A percentile compares a stretch with the other conserved stretches of the same genome.
Conservation (phyloP, 2,797 vertebrate species). For the Macroramphosus scolopax region DNA sequence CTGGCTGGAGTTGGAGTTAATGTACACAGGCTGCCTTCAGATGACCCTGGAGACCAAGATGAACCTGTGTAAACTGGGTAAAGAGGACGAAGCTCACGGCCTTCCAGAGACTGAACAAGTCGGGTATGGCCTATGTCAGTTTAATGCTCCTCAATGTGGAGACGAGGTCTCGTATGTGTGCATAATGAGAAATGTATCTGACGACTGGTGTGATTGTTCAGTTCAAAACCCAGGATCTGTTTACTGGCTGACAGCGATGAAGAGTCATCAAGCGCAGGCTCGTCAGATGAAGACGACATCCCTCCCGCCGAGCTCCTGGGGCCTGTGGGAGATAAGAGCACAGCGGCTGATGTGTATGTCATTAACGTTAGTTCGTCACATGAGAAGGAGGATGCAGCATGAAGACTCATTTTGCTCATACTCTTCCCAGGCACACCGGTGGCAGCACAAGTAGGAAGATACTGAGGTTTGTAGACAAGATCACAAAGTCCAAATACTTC, state of each 20-base stretch:
- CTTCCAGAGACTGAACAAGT: constrained; percentile 64
- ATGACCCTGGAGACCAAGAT: constrained; percentile 90
- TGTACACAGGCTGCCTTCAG: constrained; percentile 85
- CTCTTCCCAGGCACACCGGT: constrained; percentile 70
- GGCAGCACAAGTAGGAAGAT: constrained; percentile 83
- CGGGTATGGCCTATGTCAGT: constrained; percentile 64
- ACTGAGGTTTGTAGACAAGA: constrained; percentile 86
- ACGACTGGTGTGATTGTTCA: too few species aligned
- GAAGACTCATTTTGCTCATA: too few species aligned
- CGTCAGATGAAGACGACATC: constrained; percentile 84
- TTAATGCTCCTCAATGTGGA: background rate
- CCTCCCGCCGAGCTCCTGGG: constrained; percentile 62
- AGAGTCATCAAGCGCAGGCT: constrained; percentile 84
- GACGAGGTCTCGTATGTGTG: constrained; percentile 1
- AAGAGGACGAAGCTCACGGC: constrained; percentile 74
- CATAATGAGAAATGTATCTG: too few species aligned
- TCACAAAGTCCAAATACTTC: constrained; percentile 88
- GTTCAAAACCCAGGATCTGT: constrained; percentile 71
- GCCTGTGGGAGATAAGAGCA: constrained; percentile 68
- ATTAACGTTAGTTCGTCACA: background rate
- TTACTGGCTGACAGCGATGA: constrained; percentile 86
- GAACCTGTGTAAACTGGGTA: constrained; percentile 87
- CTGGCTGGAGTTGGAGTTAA: constrained; percentile 86
- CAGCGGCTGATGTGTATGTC: constrained; percentile 77
- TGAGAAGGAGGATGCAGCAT: too few species aligned